Conservation (phyloP, 2,888 invertebrate genomes). For the Drosophila nigricruria region DNA sequence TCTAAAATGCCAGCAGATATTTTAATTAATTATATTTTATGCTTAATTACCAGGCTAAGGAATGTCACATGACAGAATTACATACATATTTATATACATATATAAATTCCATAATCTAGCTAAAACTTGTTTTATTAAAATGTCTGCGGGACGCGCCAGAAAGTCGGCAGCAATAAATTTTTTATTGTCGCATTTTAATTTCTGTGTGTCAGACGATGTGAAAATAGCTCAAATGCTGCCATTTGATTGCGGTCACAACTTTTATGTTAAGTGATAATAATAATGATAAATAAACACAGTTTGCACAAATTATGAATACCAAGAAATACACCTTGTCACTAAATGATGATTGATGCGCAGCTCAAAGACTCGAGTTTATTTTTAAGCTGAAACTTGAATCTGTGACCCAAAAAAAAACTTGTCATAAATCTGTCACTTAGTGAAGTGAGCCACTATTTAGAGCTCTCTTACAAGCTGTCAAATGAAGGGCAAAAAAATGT, state of each 20-base stretch:
- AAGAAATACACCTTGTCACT: slow-evolving; percentile 1
- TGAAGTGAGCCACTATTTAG: neutral
- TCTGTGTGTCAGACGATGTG: slow-evolving; percentile 29
- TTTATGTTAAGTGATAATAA: slow-evolving; percentile 2
- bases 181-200: slow-evolving; percentile 61
- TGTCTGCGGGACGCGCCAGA: slow-evolving; percentile 55
- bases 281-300: neutral
- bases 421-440: slow-evolving; percentile 27
- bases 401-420: neutral
- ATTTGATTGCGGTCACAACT: slow-evolving; percentile 2
- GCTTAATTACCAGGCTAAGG: neutral
- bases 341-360: slow-evolving; percentile 49
- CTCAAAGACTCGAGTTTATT: slow-evolving; percentile 8
- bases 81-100: neutral
- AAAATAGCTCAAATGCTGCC: slow-evolving; percentile 10
- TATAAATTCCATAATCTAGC: neutral
- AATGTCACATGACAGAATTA: too few relatives aligned
- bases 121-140: slow-evolving; percentile 23
- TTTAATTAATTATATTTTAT: slow-evolving; percentile 1
- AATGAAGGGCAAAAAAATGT: neutral
- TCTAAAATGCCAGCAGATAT: slow-evolving; percentile 4
- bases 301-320: neutral
- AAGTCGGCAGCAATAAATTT: slow-evolving; percentile 70
- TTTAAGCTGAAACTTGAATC: neutral
- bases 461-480: neutral